phyloP scores from a whole-genome alignment of 2,113 vertebrate species.

The Pangasianodon gigas region DNA sequence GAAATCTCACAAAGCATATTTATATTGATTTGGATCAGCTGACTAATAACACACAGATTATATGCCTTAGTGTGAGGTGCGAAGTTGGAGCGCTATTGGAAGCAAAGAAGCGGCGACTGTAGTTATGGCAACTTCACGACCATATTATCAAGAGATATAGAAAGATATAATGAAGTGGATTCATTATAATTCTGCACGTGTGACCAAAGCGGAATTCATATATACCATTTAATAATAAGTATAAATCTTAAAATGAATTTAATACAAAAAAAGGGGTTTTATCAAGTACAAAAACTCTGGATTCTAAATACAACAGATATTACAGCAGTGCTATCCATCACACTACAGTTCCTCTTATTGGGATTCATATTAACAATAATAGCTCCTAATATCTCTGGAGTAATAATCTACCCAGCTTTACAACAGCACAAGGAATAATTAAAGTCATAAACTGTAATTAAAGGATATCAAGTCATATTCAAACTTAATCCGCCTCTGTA shows the following conservation, averaged over 20 bases:
- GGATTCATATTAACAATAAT: background rate
- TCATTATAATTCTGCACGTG: background rate
- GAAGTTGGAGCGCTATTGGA: background rate
- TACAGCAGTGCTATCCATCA: background rate
- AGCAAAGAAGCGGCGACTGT: background rate
- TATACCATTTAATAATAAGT: background rate
- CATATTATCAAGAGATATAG: background rate
- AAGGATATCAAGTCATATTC: constrained; percentile 25
- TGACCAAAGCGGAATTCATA: background rate
- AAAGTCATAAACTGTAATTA: constrained; percentile 25
- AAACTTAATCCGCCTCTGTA: constrained; percentile 13
- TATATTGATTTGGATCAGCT: background rate
- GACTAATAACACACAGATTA: background rate
- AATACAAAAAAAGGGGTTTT: background rate
- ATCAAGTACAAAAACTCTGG: background rate
- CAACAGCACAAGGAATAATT: constrained; percentile 15
- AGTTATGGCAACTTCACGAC: background rate
- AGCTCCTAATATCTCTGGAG: constrained; percentile 4
- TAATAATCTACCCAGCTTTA: constrained; percentile 8
- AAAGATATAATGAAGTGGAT: background rate
- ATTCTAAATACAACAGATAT: background rate
- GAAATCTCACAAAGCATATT: background rate
- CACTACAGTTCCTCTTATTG: background rate
- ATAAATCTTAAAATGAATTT: background rate
- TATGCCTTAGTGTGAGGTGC: background rate